Conservation (phyloP, 2,888 invertebrate genomes). For the Phengaris alcon region DNA sequence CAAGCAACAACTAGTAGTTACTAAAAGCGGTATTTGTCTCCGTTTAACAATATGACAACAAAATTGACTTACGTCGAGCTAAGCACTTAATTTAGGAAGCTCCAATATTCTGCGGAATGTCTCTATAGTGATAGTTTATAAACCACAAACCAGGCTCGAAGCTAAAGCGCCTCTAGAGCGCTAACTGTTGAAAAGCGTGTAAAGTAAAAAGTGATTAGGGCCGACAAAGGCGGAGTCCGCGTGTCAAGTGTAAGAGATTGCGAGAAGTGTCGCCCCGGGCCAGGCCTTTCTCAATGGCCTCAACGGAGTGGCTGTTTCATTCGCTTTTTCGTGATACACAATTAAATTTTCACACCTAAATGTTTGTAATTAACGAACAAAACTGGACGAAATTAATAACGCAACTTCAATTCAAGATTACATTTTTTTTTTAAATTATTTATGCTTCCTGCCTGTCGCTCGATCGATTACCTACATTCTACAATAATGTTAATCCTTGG, state of each 20-base stretch:
- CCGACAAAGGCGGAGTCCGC: conserved; percentile 12
- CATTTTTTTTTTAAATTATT: too few species aligned
- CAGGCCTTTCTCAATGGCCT: neutral
- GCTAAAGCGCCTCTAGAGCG: neutral
- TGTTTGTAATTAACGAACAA: neutral
- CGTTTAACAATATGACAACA: too few species aligned
- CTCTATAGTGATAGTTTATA: neutral
- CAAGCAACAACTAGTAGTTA: too few species aligned
- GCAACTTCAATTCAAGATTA: too few species aligned
- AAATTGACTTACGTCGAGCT: too few species aligned
- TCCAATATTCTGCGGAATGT: too few species aligned
- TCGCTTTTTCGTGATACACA: neutral
- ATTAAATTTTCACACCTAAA: neutral
- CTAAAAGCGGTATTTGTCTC: too few species aligned
- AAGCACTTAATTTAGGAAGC: too few species aligned
- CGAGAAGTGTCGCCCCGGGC: conserved; percentile 1
- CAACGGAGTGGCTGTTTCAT: conserved; percentile 16
- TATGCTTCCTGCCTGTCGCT: too few species aligned
- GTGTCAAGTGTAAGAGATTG: conserved; percentile 23
- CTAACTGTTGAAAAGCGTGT: neutral
- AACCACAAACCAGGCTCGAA: neutral
- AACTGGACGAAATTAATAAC: neutral
- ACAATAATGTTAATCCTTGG: too few species aligned
- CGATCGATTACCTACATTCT: too few species aligned
- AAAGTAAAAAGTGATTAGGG: conserved; percentile 14